phyloP scores from a whole-genome alignment of 1,140 invertebrate genomes.

The Bicyclus anynana region DNA sequence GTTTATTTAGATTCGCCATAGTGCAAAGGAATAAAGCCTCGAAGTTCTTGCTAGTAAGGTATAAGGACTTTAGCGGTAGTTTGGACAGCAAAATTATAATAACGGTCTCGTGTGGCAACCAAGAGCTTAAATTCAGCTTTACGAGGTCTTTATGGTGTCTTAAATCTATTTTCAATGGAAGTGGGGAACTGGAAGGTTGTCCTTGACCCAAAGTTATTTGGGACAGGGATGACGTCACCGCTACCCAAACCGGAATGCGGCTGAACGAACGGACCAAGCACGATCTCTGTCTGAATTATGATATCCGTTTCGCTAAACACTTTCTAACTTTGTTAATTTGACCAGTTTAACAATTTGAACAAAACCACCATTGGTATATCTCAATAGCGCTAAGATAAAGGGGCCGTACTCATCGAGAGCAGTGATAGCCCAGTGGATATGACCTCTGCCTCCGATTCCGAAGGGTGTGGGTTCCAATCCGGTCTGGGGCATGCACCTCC shows the following conservation, averaged over 20 bases:
- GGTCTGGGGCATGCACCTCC: too few relatives aligned
- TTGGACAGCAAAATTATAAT: background rate
- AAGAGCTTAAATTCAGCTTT: background rate
- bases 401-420: too few relatives aligned
- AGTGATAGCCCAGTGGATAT: too few relatives aligned
- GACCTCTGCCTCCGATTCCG: too few relatives aligned
- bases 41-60: background rate
- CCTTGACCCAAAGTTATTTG: conserved; percentile 31
- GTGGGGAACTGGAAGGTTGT: conserved; percentile 2
- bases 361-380: too few relatives aligned
- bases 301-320: background rate
- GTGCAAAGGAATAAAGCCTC: background rate
- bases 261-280: conserved; percentile 10
- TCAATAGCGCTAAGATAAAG: too few relatives aligned
- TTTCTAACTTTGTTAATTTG: background rate
- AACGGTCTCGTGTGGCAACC: background rate
- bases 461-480: too few relatives aligned
- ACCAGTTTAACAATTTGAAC: background rate
- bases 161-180: background rate
- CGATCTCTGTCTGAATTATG: conserved; percentile 2
- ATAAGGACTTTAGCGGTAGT: background rate
- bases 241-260: conserved; percentile 24
- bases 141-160: background rate
- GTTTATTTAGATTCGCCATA: background rate
- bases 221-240: conserved; percentile 25